Base-by-base conservation (phyloP, 2,888 invertebrate genomes). In the Machimus atricapillus region DNA sequence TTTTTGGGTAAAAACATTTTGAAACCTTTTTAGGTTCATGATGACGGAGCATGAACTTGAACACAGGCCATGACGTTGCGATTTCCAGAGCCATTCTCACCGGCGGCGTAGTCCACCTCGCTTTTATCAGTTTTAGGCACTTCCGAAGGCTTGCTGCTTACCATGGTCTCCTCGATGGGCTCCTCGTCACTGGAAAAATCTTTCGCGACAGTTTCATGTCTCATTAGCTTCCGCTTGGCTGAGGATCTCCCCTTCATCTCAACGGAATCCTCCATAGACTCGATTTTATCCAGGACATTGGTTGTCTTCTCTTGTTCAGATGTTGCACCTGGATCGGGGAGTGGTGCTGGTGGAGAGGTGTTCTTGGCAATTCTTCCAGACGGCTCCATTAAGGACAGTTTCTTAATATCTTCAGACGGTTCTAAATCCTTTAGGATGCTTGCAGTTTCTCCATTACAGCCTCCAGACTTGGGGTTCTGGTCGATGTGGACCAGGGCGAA, bases 401-500 rank as follows among this genome's bases (percentile, higher is more conserved):
- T 86, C 31, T 19, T 78, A 23, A 83, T 79, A 5, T 86, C 52
- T 79, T 87, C 87, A 14, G 58, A 66, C 8, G 73, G 43, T 9
- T 66, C 86, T 19, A 46, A 5, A 40, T 86, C 78, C 16, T 66
- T 78, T 14, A 58, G 23, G 9, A 34, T 40, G 27, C n/a, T 52
- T 19, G 40, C 23, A 27, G 23, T 79, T 12, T 82, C 40, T 46
- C 73, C 78, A 31, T 27, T 87, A 14, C 85, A 87, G 40, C 73
- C 78, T 34, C 43, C 43, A 46, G 56, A 46, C 83, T 81, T 87
- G 12, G 43, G 37, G 23, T 58, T 56, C 19, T 43, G 78, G 40
- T 88, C 92, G 58, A 92, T 90, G 91, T 97, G 97, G 92, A 96
- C 96, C 27, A 97, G 92, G 0, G 95, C 95, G 91, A 97, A 97